Conservation (phyloP, 2,113 vertebrate genomes). For the Brevimyrus niger region DNA sequence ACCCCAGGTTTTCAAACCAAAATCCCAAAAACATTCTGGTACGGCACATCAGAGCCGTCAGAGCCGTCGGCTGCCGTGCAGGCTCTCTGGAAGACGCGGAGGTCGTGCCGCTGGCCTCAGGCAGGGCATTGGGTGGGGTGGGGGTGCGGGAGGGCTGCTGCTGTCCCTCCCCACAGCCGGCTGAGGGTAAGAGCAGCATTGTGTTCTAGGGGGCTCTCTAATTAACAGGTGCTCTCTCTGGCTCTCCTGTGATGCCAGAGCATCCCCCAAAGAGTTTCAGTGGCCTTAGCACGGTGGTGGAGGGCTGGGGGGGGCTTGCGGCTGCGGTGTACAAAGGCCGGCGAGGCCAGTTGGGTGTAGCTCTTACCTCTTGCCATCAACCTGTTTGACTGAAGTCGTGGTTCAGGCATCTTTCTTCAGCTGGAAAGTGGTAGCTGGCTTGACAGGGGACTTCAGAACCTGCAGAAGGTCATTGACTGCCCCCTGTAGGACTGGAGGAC, state of each 20-base stretch:
- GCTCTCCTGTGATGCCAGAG: background rate
- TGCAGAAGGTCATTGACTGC: background rate
- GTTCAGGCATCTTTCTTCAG: background rate
- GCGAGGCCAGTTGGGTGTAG: no score
- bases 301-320: no score
- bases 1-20: conserved; percentile 8
- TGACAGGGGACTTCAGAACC: background rate
- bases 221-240: background rate
- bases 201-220: background rate
- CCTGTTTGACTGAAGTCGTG: background rate
- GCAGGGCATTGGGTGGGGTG: conserved; percentile 5
- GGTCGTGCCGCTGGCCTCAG: background rate
- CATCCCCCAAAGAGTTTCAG: conserved; percentile 2
- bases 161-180: background rate
- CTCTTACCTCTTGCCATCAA: background rate
- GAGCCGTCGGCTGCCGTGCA: conserved; percentile 26
- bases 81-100: background rate
- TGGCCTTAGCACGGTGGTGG: background rate
- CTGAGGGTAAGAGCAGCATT: conserved; percentile 29
- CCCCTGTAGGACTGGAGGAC: background rate
- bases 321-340: background rate
- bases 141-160: background rate
- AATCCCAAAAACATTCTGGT: background rate
- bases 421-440: background rate
- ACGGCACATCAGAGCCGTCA: background rate